These are phyloP conservation scores for Venturia canescens DNA, from an alignment of 1,140 invertebrate genomes.

Conservation along the genomic window DNA sequence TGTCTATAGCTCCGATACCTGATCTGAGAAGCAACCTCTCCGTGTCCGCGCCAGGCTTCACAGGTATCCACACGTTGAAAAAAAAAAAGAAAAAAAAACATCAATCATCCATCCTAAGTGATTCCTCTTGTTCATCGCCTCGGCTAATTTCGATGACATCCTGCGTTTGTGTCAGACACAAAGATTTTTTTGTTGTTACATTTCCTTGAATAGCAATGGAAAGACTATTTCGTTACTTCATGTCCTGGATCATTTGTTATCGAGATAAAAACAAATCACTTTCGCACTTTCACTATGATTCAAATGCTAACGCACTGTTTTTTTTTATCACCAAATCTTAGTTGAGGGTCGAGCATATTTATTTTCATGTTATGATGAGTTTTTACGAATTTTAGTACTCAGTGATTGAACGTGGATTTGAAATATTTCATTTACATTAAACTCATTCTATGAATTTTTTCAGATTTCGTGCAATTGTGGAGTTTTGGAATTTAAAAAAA, in stretches of 20 bases:
- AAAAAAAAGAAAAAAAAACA: slow-evolving; percentile 50
- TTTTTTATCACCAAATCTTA: background rate
- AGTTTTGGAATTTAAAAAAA: no score
- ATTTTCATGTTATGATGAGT: background rate
- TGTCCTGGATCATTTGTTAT: slow-evolving; percentile 11
- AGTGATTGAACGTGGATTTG: no score
- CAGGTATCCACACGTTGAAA: slow-evolving; percentile 78
- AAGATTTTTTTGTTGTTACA: slow-evolving; percentile 10
- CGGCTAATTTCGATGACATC: slow-evolving; percentile 32
- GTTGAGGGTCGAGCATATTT: background rate
- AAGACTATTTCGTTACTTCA: slow-evolving; percentile 19
- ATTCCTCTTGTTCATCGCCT: slow-evolving; percentile 61
- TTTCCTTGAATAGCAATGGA: slow-evolving; percentile 32
- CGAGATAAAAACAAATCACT: slow-evolving; percentile 21
- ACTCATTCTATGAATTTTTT: no score
- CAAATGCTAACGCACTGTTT: slow-evolving; percentile 35
- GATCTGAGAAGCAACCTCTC: slow-evolving; percentile 88
- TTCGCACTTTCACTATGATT: slow-evolving; percentile 49
- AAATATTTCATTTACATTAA: no score
- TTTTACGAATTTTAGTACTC: background rate
- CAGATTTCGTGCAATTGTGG: no score
- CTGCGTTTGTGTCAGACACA: background rate
- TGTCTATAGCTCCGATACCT: slow-evolving; percentile 87
- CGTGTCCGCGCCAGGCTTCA: slow-evolving; percentile 79
- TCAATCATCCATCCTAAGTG: slow-evolving; percentile 58